Evolutionary conservation across 2,888 invertebrate genomes (phyloP).

Genomic region (Trissolcus brochymenae): DNA sequence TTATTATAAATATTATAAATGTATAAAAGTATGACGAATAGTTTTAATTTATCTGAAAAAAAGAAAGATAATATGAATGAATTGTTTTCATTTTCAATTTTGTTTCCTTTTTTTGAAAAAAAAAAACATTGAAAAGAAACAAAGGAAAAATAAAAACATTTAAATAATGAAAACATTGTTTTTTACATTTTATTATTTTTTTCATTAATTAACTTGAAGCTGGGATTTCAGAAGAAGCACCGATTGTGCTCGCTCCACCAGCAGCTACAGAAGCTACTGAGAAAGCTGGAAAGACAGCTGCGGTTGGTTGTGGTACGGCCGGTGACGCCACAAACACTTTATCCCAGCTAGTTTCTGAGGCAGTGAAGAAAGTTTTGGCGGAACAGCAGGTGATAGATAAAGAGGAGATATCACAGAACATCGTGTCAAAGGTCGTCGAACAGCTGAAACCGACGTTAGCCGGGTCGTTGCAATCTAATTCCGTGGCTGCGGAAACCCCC

Average conservation of each 20-base stretch:
- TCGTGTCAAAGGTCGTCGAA: conserved; percentile 78
- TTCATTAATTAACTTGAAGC: neutral
- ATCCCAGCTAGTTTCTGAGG: conserved; percentile 80
- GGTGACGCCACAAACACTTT: conserved; percentile 78
- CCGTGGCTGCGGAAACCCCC: conserved; percentile 58
- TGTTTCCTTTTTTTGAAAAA: no score
- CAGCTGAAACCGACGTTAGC: conserved; percentile 75
- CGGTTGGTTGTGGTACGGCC: conserved; percentile 60
- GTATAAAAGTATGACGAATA: no score
- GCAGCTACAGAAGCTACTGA: conserved; percentile 36
- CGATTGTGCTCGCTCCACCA: conserved; percentile 9
- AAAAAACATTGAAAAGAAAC: no score
- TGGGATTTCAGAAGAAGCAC: conserved; percentile 31
- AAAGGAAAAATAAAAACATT: no score
- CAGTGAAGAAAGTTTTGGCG: conserved; percentile 80
- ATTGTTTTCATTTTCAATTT: no score
- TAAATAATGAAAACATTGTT: no score
- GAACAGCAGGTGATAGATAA: conserved; percentile 76
- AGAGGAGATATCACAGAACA: conserved; percentile 77
- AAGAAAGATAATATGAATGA: no score
- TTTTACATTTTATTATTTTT: neutral
- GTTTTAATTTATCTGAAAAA: no score
- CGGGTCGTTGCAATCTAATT: conserved; percentile 38
- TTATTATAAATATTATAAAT: no score
- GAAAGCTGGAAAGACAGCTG: conserved; percentile 59